A percentile compares a stretch with the other conserved stretches of the same genome.
Evolutionary conservation across 1,140 invertebrate genomes (phyloP).

Genomic region (Oryzaephilus surinamensis): DNA sequence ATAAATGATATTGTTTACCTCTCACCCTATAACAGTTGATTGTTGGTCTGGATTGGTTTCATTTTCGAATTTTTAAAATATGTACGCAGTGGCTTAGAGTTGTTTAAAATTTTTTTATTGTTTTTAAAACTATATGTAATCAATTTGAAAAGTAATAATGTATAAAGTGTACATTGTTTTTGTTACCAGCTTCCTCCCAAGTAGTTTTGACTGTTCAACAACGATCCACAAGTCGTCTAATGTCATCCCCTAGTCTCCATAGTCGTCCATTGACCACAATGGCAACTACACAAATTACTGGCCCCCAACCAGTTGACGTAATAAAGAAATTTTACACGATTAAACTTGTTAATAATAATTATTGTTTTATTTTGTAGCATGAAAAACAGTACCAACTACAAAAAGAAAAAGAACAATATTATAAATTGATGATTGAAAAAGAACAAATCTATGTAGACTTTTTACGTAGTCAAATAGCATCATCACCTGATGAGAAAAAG

Average conservation of each 20-base stretch:
- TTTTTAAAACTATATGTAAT: no score
- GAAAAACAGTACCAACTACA: constrained; percentile 57
- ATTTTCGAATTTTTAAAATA: no score
- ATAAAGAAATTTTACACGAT: constrained; percentile 24
- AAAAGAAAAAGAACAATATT: constrained; percentile 52
- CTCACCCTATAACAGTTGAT: no score
- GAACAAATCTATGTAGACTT: constrained; percentile 57
- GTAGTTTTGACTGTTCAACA: constrained; percentile 53
- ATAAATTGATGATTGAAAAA: constrained; percentile 59
- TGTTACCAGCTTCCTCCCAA: constrained; percentile 46
- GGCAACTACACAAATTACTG: constrained; percentile 52
- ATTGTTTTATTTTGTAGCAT: constrained; percentile 39
- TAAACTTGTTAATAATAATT: no score
- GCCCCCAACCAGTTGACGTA: constrained; percentile 82
- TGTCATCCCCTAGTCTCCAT: constrained; percentile 25
- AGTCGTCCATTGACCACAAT: constrained; percentile 27
- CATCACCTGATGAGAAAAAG: constrained; percentile 28
- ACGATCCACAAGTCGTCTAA: constrained; percentile 27
- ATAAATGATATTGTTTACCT: no score
- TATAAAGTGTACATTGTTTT: no score
- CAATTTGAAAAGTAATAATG: no score
- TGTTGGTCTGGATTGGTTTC: no score
- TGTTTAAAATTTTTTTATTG: no score
- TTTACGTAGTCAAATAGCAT: constrained; percentile 37
- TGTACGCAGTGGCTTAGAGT: no score